Base-by-base conservation (phyloP, 1,140 invertebrate species). In the Choristoneura fumiferana region DNA sequence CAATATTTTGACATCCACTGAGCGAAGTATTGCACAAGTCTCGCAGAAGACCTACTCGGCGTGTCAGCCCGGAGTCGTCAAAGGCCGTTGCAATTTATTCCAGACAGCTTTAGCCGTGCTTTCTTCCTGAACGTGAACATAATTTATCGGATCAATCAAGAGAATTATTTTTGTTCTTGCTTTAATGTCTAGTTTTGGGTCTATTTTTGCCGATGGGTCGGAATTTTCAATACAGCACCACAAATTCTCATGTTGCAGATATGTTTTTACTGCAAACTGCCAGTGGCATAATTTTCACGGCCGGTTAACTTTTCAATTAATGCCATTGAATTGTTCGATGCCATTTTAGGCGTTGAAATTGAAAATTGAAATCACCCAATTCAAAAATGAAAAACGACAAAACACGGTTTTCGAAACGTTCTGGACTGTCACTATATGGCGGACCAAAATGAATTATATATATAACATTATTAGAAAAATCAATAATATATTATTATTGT, bases 201-300 rank as follows among this genome's bases (percentile, higher is more conserved):
- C 49, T 43, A 10, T n/a, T n/a, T n/a, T n/a, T n/a, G n/a, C n/a
- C n/a, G n/a, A n/a, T n/a, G n/a, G n/a, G n/a, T n/a, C n/a, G n/a
- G n/a, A n/a, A n/a, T n/a, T n/a, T n/a, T 54, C 22, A 1, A 64
- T 10, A n/a, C 57, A 63, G 4, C 63, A 37, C 54, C 61, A 69
- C n/a, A 65, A 39, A 4, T 69, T 60, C 12, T 69, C 63, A n/a
- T 58, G 67, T 49, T 69, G 33, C 8, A 69, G 17, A 12, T 69
- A 69, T 1, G 60, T 58, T 63, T 69, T 34, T 5, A 69, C 52
- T 14, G 67, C 67, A 49, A 69, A 69, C 2, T 43, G 53, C 67
- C 63, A 66, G 57, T 70, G n/a, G 56, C 22, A 15, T 58, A 70
- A 18, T 70, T 66, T 17, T 66, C 63, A 10, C 63, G 55, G 6